Evolutionary conservation across 2,113 vertebrate species (phyloP).

Genomic region (Triplophysa siluroides): DNA sequence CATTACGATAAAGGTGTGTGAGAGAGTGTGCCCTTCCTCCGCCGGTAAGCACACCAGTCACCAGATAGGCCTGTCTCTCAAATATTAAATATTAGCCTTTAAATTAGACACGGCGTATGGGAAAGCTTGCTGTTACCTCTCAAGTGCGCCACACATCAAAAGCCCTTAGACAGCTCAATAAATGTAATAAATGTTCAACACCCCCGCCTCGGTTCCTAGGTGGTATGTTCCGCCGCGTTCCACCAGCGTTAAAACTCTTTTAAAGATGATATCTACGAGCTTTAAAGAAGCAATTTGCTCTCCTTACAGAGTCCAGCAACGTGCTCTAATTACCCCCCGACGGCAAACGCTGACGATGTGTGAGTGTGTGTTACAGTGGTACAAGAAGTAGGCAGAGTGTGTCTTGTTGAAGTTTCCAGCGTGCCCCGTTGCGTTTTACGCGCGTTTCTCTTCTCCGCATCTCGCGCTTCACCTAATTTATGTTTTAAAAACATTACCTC

Average conservation of each 20-base stretch:
- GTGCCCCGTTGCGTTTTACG: slow-evolving; percentile 61
- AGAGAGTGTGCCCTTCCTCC: slow-evolving; percentile 11
- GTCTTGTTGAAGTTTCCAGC: slow-evolving; percentile 71
- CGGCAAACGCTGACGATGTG: neutral
- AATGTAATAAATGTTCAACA: slow-evolving; percentile 85
- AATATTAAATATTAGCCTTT: slow-evolving; percentile 86
- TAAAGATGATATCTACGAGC: slow-evolving; percentile 88
- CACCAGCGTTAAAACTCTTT: slow-evolving; percentile 81
- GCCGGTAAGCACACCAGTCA: slow-evolving; percentile 38
- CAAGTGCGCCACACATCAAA: slow-evolving; percentile 80
- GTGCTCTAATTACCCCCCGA: slow-evolving; percentile 78
- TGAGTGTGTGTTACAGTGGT: neutral
- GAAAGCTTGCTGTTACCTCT: slow-evolving; percentile 77
- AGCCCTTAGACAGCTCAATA: slow-evolving; percentile 75
- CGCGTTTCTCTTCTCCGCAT: slow-evolving; percentile 47
- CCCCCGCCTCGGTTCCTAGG: slow-evolving; percentile 78
- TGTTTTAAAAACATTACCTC: slow-evolving; percentile 76
- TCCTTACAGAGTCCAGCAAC: slow-evolving; percentile 75
- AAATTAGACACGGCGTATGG: slow-evolving; percentile 82
- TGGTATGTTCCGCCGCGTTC: slow-evolving; percentile 70
- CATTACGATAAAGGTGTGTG: slow-evolving; percentile 39
- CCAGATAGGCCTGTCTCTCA: slow-evolving; percentile 71
- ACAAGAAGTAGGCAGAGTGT: neutral
- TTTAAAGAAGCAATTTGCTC: slow-evolving; percentile 77
- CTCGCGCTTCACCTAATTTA: slow-evolving; percentile 64